Conservation (phyloP, 1,140 invertebrate genomes). For the Meloidogyne floridensis region DNA sequence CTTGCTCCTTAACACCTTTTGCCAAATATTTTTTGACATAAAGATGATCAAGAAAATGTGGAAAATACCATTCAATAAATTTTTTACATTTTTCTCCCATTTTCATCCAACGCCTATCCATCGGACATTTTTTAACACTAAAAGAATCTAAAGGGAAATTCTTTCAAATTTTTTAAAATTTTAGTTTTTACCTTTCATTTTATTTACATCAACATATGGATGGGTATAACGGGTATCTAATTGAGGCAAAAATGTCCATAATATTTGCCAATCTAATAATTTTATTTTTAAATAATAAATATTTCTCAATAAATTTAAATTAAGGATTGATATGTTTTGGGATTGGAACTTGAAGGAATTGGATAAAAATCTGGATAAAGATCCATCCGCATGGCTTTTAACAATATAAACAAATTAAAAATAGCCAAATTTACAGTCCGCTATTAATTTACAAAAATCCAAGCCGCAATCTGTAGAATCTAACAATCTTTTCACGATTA, state of each 20-base stretch:
- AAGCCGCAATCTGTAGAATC: no score
- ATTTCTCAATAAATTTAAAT: no score
- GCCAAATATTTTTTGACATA: neutral
- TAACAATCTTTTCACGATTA: no score
- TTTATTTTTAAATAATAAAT: no score
- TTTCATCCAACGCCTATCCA: conserved; percentile 2
- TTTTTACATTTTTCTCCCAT: conserved; percentile 11
- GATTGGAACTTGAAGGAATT: no score
- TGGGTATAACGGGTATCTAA: conserved; percentile 1
- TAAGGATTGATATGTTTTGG: no score
- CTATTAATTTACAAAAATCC: no score
- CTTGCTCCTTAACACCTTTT: neutral
- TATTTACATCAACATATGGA: conserved; percentile 11
- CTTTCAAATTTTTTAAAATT: neutral
- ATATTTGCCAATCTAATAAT: conserved; percentile 11
- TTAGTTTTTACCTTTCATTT: conserved; percentile 4
- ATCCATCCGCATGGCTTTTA: no score
- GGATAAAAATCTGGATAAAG: no score
- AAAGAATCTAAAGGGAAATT: neutral
- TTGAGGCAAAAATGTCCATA: conserved; percentile 20
- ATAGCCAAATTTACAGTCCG: no score
- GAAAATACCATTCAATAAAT: conserved; percentile 17
- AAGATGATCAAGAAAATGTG: conserved; percentile 11
- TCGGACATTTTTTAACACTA: conserved; percentile 11
- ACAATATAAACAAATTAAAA: no score